Base-by-base conservation (phyloP, 35 echinoderm and acorn worm species). In the Anneissia japonica region DNA sequence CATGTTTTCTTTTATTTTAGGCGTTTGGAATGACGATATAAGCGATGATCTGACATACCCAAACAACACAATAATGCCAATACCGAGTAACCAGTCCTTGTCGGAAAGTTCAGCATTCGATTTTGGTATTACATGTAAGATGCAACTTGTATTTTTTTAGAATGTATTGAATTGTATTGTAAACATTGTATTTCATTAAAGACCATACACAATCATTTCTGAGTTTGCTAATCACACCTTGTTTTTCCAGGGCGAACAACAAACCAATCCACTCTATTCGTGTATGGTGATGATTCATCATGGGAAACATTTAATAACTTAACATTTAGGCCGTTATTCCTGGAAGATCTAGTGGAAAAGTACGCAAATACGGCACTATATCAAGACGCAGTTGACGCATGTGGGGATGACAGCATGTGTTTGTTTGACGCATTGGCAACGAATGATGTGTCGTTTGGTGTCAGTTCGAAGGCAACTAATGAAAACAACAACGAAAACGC, bases 11-110 rank as follows among this genome's bases (percentile, higher is more conserved):
- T 86, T 16, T 89, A 14, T 55, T 78, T 79, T 34, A 93, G 94
- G 94, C 84, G 84, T 97, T 12, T 97, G 94, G 94, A 92, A 97
- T 82, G 88, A 73, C 64, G 85, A 97, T 77, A 38, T 87, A 7
- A 55, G 31, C 26, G 86, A 97, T 74, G 94, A 97, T 37, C 90
- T 97, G 28, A 19, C 79, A 32, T 39, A 79, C 29, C 84, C 73
- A 23, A 86, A 97, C 73, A 88, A 81, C 0, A 79, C 82, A 19
- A 16, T 92, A 29, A 81, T 84, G 0, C 28, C 75, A 79, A 29
- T 84, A 31, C 37, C n/a, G 9, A 37, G 9, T 23, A 23, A 64
- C 6, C 10, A 26, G 7, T 64, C 51, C 2, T 64, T 64, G 21
- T 1, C 19, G 26, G 51, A 64, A 1, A 64, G 51, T 6, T 12